Conservation (phyloP, 2,113 vertebrate species). For the Oophaga pumilio region DNA sequence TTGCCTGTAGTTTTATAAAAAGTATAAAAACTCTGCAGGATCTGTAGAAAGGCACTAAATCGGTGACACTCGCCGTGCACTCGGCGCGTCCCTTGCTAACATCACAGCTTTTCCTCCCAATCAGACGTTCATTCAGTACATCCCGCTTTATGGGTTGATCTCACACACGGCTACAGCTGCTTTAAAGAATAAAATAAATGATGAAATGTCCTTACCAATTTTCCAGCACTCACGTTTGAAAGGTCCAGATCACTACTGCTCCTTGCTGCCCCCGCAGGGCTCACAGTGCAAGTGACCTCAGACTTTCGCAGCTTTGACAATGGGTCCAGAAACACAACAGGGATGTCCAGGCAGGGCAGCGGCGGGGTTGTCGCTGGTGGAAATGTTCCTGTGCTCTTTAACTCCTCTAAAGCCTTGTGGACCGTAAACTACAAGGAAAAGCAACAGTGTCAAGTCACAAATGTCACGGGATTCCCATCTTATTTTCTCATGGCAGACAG, state of each 20-base stretch:
- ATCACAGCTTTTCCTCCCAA: not conserved
- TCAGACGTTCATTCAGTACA: not conserved
- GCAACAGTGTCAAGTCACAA: not conserved
- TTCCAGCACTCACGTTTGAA: conserved; percentile 97
- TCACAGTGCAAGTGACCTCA: conserved; percentile 34
- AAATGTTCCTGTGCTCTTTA: conserved; percentile 34
- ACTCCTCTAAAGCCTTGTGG: conserved; percentile 41
- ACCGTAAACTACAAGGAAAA: conserved; percentile 38
- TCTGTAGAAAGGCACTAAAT: not conserved
- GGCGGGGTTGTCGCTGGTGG: not conserved
- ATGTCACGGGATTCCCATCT: not conserved
- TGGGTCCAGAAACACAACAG: conserved; percentile 48
- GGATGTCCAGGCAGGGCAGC: conserved; percentile 47
- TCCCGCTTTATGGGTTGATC: not conserved
- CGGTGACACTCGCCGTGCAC: not conserved
- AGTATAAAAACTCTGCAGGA: not conserved
- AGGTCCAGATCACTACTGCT: conserved; percentile 87
- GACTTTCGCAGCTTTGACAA: conserved; percentile 27
- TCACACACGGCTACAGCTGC: not conserved
- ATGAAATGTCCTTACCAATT: conserved; percentile 74
- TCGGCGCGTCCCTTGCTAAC: not conserved
- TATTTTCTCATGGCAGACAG: not conserved
- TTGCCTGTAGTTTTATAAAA: not conserved
- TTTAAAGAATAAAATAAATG: not conserved
- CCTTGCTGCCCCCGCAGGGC: conserved; percentile 71